Conservation (phyloP, 2,797 vertebrate species). For the Masticophis lateralis region DNA sequence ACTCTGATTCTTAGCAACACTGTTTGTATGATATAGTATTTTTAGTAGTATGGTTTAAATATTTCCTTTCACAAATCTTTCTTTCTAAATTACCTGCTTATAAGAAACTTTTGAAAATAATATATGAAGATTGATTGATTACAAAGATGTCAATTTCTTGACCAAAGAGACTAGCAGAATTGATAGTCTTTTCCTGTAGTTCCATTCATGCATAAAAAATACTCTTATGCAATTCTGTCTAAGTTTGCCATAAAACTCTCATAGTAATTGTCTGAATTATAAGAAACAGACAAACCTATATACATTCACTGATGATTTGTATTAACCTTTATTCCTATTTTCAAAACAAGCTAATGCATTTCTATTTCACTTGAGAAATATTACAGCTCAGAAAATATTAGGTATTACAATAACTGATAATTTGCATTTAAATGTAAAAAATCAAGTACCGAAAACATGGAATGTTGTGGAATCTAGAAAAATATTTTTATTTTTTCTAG, state of each 20-base stretch:
- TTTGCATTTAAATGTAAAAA: constrained; percentile 33
- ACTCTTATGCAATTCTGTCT: neutral
- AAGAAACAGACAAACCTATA: neutral
- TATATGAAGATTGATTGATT: neutral
- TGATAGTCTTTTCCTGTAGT: neutral
- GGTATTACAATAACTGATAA: constrained; percentile 1
- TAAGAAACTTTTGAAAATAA: neutral
- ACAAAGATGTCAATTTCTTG: neutral
- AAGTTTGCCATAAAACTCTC: neutral
- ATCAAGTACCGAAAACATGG: neutral
- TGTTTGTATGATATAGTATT: too few relatives aligned
- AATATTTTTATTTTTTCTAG: constrained; percentile 8
- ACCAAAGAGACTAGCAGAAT: neutral
- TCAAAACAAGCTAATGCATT: neutral
- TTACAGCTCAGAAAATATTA: neutral
- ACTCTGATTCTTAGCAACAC: neutral
- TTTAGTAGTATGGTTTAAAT: neutral
- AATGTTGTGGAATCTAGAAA: constrained; percentile 16
- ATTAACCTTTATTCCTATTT: neutral
- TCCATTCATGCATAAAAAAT: neutral
- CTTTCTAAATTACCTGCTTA: neutral
- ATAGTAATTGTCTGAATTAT: neutral
- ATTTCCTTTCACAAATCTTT: too few relatives aligned
- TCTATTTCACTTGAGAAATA: neutral
- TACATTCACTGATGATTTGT: neutral